Percentiles rank a stretch among this genome's conserved stretches.
These are phyloP conservation scores for Eupithecia vulgata DNA, from an alignment of 2,888 invertebrate species.

Conservation along the genomic window DNA sequence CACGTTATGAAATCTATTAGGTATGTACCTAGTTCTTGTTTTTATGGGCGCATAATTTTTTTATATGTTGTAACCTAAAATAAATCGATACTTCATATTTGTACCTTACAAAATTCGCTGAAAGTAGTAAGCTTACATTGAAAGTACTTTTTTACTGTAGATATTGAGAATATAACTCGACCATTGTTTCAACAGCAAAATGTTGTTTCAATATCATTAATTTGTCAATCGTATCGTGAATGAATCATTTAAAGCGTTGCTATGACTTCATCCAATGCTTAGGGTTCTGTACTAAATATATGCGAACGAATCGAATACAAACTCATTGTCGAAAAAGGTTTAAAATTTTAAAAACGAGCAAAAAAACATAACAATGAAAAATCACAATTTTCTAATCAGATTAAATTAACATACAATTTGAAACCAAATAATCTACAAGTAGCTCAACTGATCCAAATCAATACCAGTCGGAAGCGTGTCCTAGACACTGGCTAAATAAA, in stretches of 20 bases:
- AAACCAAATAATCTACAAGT: too few relatives aligned
- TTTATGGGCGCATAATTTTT: too few relatives aligned
- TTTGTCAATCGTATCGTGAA: conserved; percentile 23
- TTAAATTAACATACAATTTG: too few relatives aligned
- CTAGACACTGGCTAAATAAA: too few relatives aligned
- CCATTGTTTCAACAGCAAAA: not conserved
- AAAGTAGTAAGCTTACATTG: not conserved
- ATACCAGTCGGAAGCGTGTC: too few relatives aligned
- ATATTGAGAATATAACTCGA: not conserved
- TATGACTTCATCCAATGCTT: conserved; percentile 27
- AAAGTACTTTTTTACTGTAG: too few relatives aligned
- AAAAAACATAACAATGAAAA: too few relatives aligned
- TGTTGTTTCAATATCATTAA: conserved; percentile 16
- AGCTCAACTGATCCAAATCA: too few relatives aligned
- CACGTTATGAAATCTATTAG: not conserved
- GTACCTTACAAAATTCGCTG: not conserved
- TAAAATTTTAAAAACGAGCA: not conserved
- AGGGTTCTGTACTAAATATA: not conserved
- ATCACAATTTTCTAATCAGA: too few relatives aligned
- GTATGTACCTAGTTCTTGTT: too few relatives aligned
- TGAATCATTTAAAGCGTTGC: conserved; percentile 18
- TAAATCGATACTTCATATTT: not conserved
- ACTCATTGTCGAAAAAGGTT: not conserved
- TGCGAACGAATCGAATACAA: not conserved
- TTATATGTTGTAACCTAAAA: not conserved